Percentiles rank a stretch among this genome's conserved stretches.
Evolutionary conservation across 2,888 invertebrate genomes (phyloP).

Genomic region (Pristionchus arcanus): DNA sequence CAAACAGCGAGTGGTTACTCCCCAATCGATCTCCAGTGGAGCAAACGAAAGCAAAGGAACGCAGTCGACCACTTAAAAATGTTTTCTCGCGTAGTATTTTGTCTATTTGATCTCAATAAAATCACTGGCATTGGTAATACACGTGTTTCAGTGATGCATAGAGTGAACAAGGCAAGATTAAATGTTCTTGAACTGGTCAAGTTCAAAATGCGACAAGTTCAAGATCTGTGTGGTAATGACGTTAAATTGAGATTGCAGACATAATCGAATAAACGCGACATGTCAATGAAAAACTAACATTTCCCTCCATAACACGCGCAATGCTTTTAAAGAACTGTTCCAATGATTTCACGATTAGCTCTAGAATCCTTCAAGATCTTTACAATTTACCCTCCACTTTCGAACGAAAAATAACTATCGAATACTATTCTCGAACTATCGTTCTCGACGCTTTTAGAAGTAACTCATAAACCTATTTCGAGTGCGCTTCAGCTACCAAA

Average conservation of each 20-base stretch:
- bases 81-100: no score
- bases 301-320: neutral
- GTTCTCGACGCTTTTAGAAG: constrained; percentile 8
- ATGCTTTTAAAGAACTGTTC: neutral
- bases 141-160: no score
- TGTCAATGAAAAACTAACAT: neutral
- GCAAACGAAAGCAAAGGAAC: neutral
- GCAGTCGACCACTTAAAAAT: no score
- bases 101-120: no score
- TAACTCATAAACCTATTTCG: neutral
- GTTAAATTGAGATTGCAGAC: neutral
- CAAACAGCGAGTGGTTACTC: neutral
- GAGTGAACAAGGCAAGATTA: no score
- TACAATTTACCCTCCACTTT: neutral
- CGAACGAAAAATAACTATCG: neutral
- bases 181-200: no score
- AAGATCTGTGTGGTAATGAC: neutral
- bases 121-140: neutral
- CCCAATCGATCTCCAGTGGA: neutral
- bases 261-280: constrained; percentile 29
- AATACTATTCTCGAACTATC: constrained; percentile 9
- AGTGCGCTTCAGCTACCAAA: neutral
- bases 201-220: neutral
- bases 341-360: neutral
- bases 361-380: neutral